Evolutionary conservation across 2,888 invertebrate genomes (phyloP).

Genomic region (Diaphora mendica): DNA sequence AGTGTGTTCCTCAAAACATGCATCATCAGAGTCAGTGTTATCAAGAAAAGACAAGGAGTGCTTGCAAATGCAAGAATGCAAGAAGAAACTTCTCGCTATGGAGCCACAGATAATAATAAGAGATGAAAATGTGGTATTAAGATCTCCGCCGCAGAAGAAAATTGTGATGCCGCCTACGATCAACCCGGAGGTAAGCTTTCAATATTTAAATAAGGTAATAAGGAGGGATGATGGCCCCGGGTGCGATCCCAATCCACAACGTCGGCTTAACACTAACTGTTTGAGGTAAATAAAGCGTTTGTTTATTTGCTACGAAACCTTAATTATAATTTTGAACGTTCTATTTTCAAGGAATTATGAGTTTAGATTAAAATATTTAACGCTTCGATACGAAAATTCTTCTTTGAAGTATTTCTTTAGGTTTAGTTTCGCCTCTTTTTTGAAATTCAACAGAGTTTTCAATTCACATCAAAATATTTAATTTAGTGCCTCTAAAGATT

Average conservation of each 20-base stretch:
- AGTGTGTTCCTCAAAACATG: conserved; percentile 77
- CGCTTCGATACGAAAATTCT: background rate
- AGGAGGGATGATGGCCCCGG: conserved; percentile 24
- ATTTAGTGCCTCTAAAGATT: too few relatives aligned
- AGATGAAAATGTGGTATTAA: conserved; percentile 79
- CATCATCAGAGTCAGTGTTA: conserved; percentile 81
- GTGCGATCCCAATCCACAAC: background rate
- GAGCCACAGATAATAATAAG: conserved; percentile 83
- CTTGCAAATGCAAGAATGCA: conserved; percentile 82
- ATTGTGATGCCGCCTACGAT: conserved; percentile 81
- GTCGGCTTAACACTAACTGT: conserved; percentile 6
- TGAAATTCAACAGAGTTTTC: too few relatives aligned
- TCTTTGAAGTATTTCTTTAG: background rate
- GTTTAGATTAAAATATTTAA: background rate
- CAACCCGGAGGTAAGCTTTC: conserved; percentile 76
- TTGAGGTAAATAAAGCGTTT: conserved; percentile 12
- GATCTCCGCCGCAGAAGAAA: conserved; percentile 84
- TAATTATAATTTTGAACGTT: conserved; percentile 1
- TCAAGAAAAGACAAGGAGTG: conserved; percentile 82
- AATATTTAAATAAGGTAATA: conserved; percentile 49
- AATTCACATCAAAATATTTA: too few relatives aligned
- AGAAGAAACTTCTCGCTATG: conserved; percentile 81
- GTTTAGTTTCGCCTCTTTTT: background rate
- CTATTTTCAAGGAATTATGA: background rate
- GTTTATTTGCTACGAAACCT: conserved; percentile 10